Evolutionary conservation across 2,113 vertebrate species (phyloP).

Genomic region (Agapornis roseicollis): DNA sequence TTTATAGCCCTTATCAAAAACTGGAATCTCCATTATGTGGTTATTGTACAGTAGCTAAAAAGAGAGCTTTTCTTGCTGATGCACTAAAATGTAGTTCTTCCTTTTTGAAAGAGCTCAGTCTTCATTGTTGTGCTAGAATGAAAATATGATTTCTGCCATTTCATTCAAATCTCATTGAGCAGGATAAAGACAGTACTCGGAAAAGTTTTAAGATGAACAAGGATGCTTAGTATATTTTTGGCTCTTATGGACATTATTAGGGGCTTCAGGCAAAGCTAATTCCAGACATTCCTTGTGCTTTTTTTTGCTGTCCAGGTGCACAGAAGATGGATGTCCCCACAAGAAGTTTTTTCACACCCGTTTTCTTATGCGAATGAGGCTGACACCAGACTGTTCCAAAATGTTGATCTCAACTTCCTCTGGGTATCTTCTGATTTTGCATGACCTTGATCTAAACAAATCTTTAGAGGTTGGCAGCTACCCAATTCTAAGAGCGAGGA

Average conservation of each 20-base stretch:
- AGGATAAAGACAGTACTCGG: accelerated
- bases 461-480: constrained; percentile 97
- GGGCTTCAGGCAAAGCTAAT: background rate
- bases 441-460: constrained; percentile 96
- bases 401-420: constrained; percentile 99
- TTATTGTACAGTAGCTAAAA: background rate
- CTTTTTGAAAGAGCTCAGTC: background rate
- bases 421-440: constrained; percentile 96
- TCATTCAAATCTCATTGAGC: background rate
- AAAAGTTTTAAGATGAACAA: background rate
- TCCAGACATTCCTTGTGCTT: background rate
- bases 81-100: background rate
- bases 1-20: background rate
- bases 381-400: constrained; percentile 98
- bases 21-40: background rate
- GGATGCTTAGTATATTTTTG: background rate
- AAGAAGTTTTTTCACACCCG: constrained; percentile 99
- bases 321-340: constrained; percentile 96
- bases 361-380: constrained; percentile 97
- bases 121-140: background rate
- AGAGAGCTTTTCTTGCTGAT: background rate
- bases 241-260: background rate
- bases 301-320: constrained; percentile 80
- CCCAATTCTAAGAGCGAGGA: constrained; percentile 90
- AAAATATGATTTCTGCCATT: background rate